These are phyloP conservation scores for Thecocarcelia acutangulata DNA, from an alignment of 2,888 invertebrate species.

Conservation along the genomic window DNA sequence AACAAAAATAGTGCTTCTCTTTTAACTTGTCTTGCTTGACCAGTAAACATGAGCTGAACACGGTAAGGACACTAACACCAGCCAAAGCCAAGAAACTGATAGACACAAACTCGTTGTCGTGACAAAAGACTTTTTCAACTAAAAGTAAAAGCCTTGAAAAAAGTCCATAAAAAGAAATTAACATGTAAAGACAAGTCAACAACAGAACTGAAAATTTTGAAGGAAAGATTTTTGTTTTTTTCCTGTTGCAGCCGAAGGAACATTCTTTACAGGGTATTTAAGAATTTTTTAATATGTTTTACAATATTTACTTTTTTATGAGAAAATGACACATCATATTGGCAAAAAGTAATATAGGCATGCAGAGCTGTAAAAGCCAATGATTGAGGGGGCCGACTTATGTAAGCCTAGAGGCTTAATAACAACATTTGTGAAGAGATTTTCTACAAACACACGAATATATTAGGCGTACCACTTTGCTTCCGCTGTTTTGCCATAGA, in stretches of 20 bases:
- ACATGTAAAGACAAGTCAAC: conserved; percentile 69
- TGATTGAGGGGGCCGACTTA: too few species aligned
- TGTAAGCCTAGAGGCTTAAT: too few species aligned
- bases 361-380: conserved; percentile 32
- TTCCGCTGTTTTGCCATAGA: too few species aligned
- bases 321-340: conserved; percentile 64
- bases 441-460: too few species aligned
- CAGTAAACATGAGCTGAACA: conserved; percentile 61
- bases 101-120: conserved; percentile 47
- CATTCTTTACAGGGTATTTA: conserved; percentile 45
- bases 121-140: conserved; percentile 56
- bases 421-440: too few species aligned
- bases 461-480: too few species aligned
- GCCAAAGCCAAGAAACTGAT: conserved; percentile 12
- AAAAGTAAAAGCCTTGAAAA: conserved; percentile 19
- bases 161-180: conserved; percentile 45
- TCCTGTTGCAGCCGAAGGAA: neutral
- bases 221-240: conserved; percentile 28
- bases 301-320: conserved; percentile 23
- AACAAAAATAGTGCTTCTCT: conserved; percentile 42
- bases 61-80: conserved; percentile 1
- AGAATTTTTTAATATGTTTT: conserved; percentile 64
- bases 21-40: conserved; percentile 61
- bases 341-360: conserved; percentile 34
- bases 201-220: conserved; percentile 59